phyloP scores from a whole-genome alignment of 2,113 vertebrate species.

The Grallaria varia region DNA sequence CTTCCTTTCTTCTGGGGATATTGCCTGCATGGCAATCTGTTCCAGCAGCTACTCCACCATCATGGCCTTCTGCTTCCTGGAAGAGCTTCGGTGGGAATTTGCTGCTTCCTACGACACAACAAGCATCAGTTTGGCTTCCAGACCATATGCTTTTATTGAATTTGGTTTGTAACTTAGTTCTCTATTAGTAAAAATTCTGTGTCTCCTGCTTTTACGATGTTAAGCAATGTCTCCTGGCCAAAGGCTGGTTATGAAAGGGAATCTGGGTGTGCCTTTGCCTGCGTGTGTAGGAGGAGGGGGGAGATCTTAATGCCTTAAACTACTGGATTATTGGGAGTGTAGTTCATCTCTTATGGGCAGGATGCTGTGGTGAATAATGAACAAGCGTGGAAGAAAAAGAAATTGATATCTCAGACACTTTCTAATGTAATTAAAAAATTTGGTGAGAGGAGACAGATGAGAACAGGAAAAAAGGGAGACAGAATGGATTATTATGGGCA shows the following conservation, averaged over 20 bases:
- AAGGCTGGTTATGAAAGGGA: neutral
- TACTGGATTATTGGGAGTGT: neutral
- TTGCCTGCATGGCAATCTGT: conserved; percentile 92
- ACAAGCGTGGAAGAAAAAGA: neutral
- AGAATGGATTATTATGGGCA: neutral
- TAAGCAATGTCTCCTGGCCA: neutral
- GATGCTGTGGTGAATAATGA: neutral
- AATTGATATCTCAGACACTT: neutral
- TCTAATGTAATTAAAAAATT: neutral
- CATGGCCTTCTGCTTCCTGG: conserved; percentile 94
- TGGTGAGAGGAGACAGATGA: neutral
- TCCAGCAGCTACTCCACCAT: conserved; percentile 81
- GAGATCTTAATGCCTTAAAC: neutral
- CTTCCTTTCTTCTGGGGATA: conserved; percentile 83
- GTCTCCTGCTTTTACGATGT: neutral
- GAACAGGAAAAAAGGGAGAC: neutral
- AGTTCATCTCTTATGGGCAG: neutral
- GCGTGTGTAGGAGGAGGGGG: neutral
- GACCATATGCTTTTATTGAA: conserved; percentile 92
- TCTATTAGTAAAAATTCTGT: neutral
- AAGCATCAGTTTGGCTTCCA: conserved; percentile 81
- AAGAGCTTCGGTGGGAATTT: conserved; percentile 92
- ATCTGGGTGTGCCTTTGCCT: neutral
- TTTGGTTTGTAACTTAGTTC: conserved; percentile 83
- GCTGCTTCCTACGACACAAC: conserved; percentile 80